Base-by-base conservation (phyloP, 1,140 invertebrate species). In the Drosophila busckii region DNA sequence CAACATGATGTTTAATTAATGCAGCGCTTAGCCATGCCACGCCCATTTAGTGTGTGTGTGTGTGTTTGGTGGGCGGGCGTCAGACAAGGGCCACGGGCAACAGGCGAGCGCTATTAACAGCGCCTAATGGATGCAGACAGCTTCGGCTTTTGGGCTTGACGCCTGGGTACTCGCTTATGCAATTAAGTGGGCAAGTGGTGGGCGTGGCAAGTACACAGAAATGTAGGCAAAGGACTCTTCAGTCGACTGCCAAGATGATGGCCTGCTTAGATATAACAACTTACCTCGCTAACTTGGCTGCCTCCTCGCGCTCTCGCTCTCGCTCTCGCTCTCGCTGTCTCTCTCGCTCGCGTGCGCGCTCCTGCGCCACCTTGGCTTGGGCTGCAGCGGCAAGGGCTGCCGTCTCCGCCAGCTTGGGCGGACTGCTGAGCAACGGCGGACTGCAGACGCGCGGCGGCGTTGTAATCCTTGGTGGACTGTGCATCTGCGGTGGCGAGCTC, bases 1-100 rank as follows among this genome's bases (percentile, higher is more conserved):
- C 66, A 82, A 76, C 73, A 63, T 84, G 62, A 75, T 75, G 82
- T 84, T 84, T 82, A 84, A 84, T 84, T 84, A 84, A 84, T 76
- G 80, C 58, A 59, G n/a, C n/a, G n/a, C n/a, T n/a, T n/a, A n/a
- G n/a, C n/a, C n/a, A n/a, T n/a, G n/a, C n/a, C n/a, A n/a, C n/a
- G n/a, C n/a, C n/a, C n/a, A n/a, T n/a, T n/a, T n/a, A n/a, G n/a
- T n/a, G n/a, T n/a, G n/a, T n/a, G n/a, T n/a, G n/a, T n/a, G n/a
- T n/a, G n/a, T n/a, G n/a, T n/a, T n/a, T n/a, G n/a, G n/a, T n/a
- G n/a, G n/a, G n/a, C n/a, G n/a, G 40, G 34, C 31, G 38, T 15
- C 44, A 38, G 58, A 46, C 28, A 42, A 28, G 20, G 8, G 38
- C 29, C 55, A 8, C 4, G 8, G 22, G 49, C 12, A 32, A 25